Evolutionary conservation across 2,113 vertebrate genomes (phyloP).

Genomic region (Amphiprion percula): DNA sequence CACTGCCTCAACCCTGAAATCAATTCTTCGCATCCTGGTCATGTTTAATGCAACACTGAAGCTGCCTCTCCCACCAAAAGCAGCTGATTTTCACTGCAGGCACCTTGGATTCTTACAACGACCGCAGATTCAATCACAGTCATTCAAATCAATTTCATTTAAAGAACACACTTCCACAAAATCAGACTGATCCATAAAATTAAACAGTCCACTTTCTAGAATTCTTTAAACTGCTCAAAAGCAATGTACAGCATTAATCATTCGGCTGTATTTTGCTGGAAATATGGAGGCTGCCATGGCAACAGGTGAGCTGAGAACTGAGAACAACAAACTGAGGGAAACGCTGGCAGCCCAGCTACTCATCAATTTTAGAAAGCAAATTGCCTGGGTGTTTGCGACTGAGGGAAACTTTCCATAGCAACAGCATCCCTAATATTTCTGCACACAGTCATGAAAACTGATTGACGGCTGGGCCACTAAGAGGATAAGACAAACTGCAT

Average conservation of each 20-base stretch:
- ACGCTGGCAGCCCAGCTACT: not conserved
- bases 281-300: conserved; percentile 36
- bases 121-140: not conserved
- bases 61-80: not conserved
- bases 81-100: too few species aligned
- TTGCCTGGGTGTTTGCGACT: conserved; percentile 8
- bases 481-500: not conserved
- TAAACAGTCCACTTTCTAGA: not conserved
- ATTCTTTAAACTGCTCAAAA: not conserved
- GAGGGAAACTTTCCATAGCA: conserved; percentile 41
- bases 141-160: conserved; percentile 3
- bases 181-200: not conserved
- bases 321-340: conserved; percentile 21
- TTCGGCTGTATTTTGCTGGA: conserved; percentile 1
- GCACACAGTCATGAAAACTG: not conserved
- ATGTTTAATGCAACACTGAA: conserved; percentile 9
- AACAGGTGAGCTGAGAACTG: conserved; percentile 31
- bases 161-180: not conserved
- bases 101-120: too few species aligned
- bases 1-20: not conserved
- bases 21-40: not conserved
- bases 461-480: not conserved
- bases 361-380: conserved; percentile 17
- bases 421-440: conserved; percentile 15
- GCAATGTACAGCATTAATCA: not conserved